Evolutionary conservation across 2,113 vertebrate genomes (phyloP).

Genomic region (Labeo rohita): DNA sequence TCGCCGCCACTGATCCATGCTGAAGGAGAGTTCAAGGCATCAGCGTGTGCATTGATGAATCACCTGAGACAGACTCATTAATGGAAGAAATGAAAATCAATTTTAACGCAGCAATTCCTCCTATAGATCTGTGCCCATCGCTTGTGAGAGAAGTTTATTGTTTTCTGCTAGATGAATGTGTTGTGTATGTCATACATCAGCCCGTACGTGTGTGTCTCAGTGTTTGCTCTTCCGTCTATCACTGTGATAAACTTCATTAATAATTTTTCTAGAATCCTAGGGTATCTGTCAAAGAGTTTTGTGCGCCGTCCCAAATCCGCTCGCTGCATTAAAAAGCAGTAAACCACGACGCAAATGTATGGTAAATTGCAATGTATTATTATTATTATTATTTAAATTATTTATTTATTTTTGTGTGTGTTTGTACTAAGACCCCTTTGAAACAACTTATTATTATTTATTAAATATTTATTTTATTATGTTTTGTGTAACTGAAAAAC

Average conservation of each 20-base stretch:
- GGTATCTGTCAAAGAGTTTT: neutral
- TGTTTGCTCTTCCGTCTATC: slow-evolving; percentile 33
- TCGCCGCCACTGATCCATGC: slow-evolving; percentile 46
- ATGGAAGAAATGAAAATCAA: slow-evolving; percentile 68
- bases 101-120: slow-evolving; percentile 58
- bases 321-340: neutral
- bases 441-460: neutral
- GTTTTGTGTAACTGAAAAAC: too few relatives aligned
- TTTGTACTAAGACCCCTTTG: neutral
- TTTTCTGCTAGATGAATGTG: slow-evolving; percentile 36
- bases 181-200: slow-evolving; percentile 1
- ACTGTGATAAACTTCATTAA: slow-evolving; percentile 41
- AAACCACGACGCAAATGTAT: neutral
- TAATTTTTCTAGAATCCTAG: slow-evolving; percentile 10
- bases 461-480: too few relatives aligned
- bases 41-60: slow-evolving; percentile 67
- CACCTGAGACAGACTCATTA: slow-evolving; percentile 72
- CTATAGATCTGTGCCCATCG: slow-evolving; percentile 60
- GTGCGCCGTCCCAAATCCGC: neutral
- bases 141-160: slow-evolving; percentile 34
- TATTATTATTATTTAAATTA: neutral
- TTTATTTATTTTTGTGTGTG: neutral
- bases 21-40: slow-evolving; percentile 65
- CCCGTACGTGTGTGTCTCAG: slow-evolving; percentile 48
- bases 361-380: neutral